phyloP scores from a whole-genome alignment of 30 jellyfish, hydroid and myxozoan species.

The Hydra vulgaris region DNA sequence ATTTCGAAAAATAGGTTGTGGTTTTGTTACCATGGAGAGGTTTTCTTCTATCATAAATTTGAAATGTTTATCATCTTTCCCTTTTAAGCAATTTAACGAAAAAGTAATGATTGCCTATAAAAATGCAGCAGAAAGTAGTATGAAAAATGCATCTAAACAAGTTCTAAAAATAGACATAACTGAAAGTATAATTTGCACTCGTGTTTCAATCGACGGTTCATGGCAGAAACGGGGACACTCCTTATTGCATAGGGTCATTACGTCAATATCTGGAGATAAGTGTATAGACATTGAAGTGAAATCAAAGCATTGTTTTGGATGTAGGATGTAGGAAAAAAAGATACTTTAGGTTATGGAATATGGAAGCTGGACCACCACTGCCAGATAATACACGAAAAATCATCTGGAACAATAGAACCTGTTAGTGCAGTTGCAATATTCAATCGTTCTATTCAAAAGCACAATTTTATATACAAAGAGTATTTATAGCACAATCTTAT shows the following conservation, averaged over 20 bases:
- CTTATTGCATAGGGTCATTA: neutral
- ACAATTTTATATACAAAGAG: neutral
- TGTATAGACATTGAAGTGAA: constrained; percentile 6
- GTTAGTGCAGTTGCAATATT: neutral
- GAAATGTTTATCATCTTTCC: neutral
- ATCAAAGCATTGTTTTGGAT: neutral
- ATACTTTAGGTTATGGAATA: neutral
- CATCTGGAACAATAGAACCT: constrained; percentile 1
- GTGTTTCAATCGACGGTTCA: neutral
- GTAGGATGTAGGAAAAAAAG: constrained; percentile 6
- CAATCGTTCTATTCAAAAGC: neutral
- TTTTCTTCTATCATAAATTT: constrained; percentile 1
- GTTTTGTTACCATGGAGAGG: neutral
- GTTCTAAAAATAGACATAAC: neutral
- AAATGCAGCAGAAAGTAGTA: neutral
- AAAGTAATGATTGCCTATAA: constrained; percentile 1
- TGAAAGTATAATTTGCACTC: neutral
- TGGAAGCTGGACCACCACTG: constrained; percentile 10
- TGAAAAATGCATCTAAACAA: neutral
- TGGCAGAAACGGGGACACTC: neutral
- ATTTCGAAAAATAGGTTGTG: neutral
- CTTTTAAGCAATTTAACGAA: neutral
- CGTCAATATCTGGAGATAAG: neutral
- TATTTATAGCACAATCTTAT: too few species aligned
- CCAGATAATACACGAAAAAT: neutral